These are phyloP conservation scores for Apodemia hepburni DNA, from an alignment of 2,888 invertebrate species.

Conservation along the genomic window DNA sequence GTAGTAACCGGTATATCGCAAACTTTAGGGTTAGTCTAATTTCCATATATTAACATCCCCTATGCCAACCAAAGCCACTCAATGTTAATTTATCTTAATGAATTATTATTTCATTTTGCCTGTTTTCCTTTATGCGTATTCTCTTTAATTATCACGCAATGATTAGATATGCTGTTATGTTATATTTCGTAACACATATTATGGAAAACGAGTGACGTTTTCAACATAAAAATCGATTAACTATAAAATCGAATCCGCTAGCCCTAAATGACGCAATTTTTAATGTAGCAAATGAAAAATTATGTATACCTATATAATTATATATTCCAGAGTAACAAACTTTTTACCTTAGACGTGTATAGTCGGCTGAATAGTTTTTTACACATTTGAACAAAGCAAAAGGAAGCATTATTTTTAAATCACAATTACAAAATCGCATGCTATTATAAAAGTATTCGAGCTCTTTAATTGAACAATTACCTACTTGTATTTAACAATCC, in stretches of 20 bases:
- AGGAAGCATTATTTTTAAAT: no score
- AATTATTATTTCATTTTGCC: neutral
- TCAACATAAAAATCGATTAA: neutral
- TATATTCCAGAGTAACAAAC: no score
- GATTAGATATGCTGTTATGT: neutral
- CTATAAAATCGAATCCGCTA: neutral
- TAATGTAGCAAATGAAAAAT: neutral
- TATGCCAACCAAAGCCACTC: neutral
- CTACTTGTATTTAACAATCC: neutral
- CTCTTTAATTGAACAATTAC: neutral
- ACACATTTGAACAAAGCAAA: no score
- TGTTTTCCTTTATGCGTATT: neutral
- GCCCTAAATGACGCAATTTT: neutral
- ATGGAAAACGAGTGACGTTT: neutral
- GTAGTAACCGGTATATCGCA: neutral
- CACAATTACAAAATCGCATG: no score
- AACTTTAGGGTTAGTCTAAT: neutral
- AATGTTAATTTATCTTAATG: neutral
- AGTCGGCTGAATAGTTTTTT: no score
- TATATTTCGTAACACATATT: neutral
- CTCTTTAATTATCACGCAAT: neutral
- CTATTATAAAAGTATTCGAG: neutral
- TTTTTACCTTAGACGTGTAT: no score
- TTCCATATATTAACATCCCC: neutral
- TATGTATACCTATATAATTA: no score